A percentile compares a stretch with the other conserved stretches of the same genome.
phyloP scores from a whole-genome alignment of 2,888 invertebrate genomes.

The Drosophila sordidula region DNA sequence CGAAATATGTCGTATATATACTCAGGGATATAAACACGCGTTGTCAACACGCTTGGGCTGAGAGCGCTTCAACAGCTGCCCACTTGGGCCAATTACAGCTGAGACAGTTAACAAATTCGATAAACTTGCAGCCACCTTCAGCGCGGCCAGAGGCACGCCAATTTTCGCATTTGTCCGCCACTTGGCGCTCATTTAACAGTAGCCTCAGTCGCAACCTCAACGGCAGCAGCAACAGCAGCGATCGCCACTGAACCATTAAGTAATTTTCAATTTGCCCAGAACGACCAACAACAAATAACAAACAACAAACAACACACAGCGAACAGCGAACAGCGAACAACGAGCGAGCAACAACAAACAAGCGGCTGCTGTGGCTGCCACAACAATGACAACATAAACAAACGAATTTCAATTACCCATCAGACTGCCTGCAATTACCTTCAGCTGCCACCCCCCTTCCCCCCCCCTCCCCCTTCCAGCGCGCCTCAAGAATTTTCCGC shows the following conservation, averaged over 20 bases:
- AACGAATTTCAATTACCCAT: slow-evolving; percentile 79
- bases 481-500: slow-evolving; percentile 54
- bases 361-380: slow-evolving; percentile 39
- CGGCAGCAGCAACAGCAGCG: slow-evolving; percentile 23
- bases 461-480: not conserved
- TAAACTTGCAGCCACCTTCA: slow-evolving; percentile 20
- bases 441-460: not conserved
- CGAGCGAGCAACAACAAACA: slow-evolving; percentile 28
- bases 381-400: slow-evolving; percentile 79
- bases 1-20: slow-evolving; percentile 10
- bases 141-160: slow-evolving; percentile 29
- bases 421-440: slow-evolving; percentile 67
- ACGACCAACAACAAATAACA: slow-evolving; percentile 18
- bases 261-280: slow-evolving; percentile 75
- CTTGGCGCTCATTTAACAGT: slow-evolving; percentile 75
- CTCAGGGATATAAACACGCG: slow-evolving; percentile 8
- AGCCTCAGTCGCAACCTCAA: slow-evolving; percentile 34
- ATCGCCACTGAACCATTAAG: slow-evolving; percentile 80
- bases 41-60: slow-evolving; percentile 27
- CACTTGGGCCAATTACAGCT: slow-evolving; percentile 17
- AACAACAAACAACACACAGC: slow-evolving; percentile 22
- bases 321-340: slow-evolving; percentile 25
- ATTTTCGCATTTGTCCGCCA: slow-evolving; percentile 72
- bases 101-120: slow-evolving; percentile 31
- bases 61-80: slow-evolving; percentile 15